Evolutionary conservation across 2,797 vertebrate species (phyloP).

Genomic region (Channa striata): DNA sequence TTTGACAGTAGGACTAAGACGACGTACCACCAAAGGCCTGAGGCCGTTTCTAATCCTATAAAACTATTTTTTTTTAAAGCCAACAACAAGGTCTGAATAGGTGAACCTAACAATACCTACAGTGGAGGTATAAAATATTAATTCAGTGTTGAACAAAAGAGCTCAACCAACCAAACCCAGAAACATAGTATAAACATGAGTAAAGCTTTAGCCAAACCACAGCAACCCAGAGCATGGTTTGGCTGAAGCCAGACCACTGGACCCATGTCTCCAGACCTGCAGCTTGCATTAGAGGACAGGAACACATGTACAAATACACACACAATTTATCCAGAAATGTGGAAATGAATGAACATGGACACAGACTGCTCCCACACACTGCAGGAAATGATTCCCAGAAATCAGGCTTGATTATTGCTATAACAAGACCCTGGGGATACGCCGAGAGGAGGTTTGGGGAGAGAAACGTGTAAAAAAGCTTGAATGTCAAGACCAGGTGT

Average conservation of each 20-base stretch:
- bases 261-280: conserved; percentile 38
- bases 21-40: conserved; percentile 32
- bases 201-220: conserved; percentile 19
- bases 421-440: conserved; percentile 49
- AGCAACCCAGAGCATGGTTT: conserved; percentile 28
- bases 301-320: conserved; percentile 17
- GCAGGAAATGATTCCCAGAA: conserved; percentile 67
- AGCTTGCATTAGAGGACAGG: conserved; percentile 55
- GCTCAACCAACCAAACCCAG: background rate
- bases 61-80: conserved; percentile 1
- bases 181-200: conserved; percentile 15
- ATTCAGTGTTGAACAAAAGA: background rate
- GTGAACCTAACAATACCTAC: background rate
- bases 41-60: conserved; percentile 21
- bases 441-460: conserved; percentile 16
- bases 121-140: background rate
- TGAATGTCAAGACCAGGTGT: conserved; percentile 57
- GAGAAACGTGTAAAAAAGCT: conserved; percentile 30
- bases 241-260: background rate
- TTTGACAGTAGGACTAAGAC: conserved; percentile 31
- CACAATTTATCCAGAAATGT: conserved; percentile 42
- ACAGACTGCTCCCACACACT: conserved; percentile 64
- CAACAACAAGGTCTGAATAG: background rate
- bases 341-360: conserved; percentile 53
- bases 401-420: conserved; percentile 64